phyloP scores from a whole-genome alignment of 2,113 vertebrate species.

The Tenebrosternarchus preto region DNA sequence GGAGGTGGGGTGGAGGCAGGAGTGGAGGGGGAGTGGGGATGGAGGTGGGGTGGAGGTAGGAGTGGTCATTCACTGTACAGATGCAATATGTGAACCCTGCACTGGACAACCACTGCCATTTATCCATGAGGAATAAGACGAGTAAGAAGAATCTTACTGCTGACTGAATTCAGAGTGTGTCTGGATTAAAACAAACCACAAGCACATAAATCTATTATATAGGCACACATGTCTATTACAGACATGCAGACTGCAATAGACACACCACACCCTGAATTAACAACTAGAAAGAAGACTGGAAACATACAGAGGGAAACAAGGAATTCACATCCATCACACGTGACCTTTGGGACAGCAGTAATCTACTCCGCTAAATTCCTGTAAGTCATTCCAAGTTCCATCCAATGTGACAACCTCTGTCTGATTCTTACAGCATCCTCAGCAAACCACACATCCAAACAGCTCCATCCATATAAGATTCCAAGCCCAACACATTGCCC shows the following conservation, averaged over 20 bases:
- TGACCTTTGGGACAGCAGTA: no score
- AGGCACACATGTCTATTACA: background rate
- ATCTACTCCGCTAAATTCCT: no score
- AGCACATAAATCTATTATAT: background rate
- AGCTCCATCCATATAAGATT: background rate
- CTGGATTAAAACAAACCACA: constrained; percentile 15
- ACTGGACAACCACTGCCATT: constrained; percentile 52
- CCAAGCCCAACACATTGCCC: background rate
- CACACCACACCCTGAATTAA: background rate
- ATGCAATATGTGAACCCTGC: no score
- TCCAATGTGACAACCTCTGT: no score
- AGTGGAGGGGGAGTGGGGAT: no score
- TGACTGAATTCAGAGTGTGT: constrained; percentile 21
- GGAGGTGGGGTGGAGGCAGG: no score
- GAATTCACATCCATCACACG: no score
- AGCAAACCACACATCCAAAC: background rate
- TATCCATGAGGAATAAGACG: constrained; percentile 42
- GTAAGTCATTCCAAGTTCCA: no score
- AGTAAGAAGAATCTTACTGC: constrained; percentile 8
- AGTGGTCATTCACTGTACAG: no score
- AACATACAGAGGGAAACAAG: background rate
- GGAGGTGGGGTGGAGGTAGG: no score
- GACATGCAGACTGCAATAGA: background rate
- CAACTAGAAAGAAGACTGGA: background rate
- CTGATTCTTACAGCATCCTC: no score